Evolutionary conservation across 2,888 invertebrate species (phyloP).

Genomic region (Chymomyza procnemis): DNA sequence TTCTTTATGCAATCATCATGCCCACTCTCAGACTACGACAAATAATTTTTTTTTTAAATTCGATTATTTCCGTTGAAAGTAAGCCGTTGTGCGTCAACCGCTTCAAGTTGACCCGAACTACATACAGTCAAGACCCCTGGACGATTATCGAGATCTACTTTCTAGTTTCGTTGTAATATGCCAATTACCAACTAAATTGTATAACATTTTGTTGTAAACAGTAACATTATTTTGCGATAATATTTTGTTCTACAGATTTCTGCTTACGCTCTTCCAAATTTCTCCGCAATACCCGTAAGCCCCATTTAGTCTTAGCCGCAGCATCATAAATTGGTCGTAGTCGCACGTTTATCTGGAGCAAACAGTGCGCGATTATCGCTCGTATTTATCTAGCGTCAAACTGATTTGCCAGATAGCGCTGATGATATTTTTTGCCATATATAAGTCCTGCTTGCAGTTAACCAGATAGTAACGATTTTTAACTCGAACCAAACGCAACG

Average conservation of each 20-base stretch:
- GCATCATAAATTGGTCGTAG: constrained; percentile 67
- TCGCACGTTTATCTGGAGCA: constrained; percentile 41
- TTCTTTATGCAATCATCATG: too few species aligned
- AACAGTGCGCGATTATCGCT: constrained; percentile 32
- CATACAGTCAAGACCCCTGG: too few species aligned
- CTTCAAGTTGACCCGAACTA: too few species aligned
- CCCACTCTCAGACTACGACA: too few species aligned
- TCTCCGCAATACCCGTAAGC: constrained; percentile 5
- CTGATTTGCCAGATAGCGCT: constrained; percentile 40
- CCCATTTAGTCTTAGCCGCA: constrained; percentile 48
- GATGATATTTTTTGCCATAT: constrained; percentile 63
- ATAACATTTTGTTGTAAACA: too few species aligned
- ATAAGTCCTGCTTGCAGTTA: constrained; percentile 37
- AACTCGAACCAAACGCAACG: constrained; percentile 70
- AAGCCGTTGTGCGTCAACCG: too few species aligned
- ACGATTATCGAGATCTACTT: too few species aligned
- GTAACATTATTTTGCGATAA: not conserved
- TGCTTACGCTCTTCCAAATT: not conserved
- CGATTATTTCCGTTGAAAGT: too few species aligned
- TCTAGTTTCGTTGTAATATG: too few species aligned
- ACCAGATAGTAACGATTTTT: constrained; percentile 75
- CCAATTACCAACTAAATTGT: too few species aligned
- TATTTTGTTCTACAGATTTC: not conserved
- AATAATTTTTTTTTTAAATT: too few species aligned
- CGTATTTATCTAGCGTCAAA: constrained; percentile 53